A percentile compares a stretch with the other conserved stretches of the same genome.
phyloP scores from a whole-genome alignment of 2,797 vertebrate genomes.

The Ctenopoma kingsleyae region DNA sequence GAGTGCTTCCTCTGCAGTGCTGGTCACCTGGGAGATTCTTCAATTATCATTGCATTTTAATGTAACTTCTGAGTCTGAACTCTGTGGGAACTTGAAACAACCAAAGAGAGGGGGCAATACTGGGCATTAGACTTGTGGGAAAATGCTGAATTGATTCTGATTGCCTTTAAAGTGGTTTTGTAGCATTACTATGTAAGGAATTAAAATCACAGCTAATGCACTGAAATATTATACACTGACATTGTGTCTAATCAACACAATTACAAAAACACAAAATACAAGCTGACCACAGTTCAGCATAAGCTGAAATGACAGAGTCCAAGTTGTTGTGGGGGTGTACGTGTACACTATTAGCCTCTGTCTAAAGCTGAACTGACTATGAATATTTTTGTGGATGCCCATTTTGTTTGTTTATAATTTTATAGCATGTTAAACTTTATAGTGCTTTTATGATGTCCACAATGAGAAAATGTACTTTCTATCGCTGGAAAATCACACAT shows the following conservation, averaged over 20 bases:
- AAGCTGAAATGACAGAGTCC: background rate
- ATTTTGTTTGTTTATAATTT: slow-evolving; percentile 8
- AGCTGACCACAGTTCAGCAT: background rate
- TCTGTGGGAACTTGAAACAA: slow-evolving; percentile 45
- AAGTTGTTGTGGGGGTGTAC: background rate
- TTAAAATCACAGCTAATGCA: slow-evolving; percentile 6
- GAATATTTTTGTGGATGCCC: too few relatives aligned
- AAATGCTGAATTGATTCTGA: slow-evolving; percentile 42
- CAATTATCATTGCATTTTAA: slow-evolving; percentile 80
- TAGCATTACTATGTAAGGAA: slow-evolving; percentile 20
- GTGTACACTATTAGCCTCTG: background rate
- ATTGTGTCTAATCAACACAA: background rate
- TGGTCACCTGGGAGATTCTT: slow-evolving; percentile 76
- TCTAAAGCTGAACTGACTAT: slow-evolving; percentile 6
- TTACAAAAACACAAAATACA: slow-evolving; percentile 12
- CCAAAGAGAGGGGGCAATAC: slow-evolving; percentile 29
- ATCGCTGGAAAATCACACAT: background rate
- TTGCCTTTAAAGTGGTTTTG: slow-evolving; percentile 43
- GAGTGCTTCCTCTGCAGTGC: slow-evolving; percentile 78
- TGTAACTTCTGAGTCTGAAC: slow-evolving; percentile 65
- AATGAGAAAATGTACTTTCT: background rate
- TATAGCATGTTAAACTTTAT: slow-evolving; percentile 2
- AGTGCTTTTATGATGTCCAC: slow-evolving; percentile 7
- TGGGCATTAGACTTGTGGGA: slow-evolving; percentile 30
- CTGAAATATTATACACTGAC: slow-evolving; percentile 16